Base-by-base conservation (phyloP, 2,888 invertebrate genomes). In the Trypoxylon attenuatum region DNA sequence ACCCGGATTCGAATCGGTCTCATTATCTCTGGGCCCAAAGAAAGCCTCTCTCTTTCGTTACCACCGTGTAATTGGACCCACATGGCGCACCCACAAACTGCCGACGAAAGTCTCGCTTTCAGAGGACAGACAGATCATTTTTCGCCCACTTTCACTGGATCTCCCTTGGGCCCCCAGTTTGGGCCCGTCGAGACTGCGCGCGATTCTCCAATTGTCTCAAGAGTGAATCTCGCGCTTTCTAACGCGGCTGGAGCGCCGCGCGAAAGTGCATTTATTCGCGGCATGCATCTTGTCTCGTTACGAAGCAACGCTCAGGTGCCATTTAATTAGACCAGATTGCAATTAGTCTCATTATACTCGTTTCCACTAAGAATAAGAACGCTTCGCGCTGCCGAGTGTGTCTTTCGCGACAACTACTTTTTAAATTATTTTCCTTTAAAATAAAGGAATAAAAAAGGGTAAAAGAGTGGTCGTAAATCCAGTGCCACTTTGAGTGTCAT, bases 211-310 rank as follows among this genome's bases (percentile, higher is more conserved):
- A 5, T 8, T 1, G 2, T 8, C 13, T n/a, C 13, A 27, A 27
- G 27, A n/a, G 33, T 33, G 49, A 67, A 46, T 19, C 22, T 47
- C 51, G 1, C 52, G 69, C 72, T 78, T 78, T 77, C 76, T 75
- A 63, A 54, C 69, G 66, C 65, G 46, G 52, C 62, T 69, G 65
- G 69, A 72, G 70, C 71, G 66, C 73, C 56, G 25, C 63, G 80
- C 74, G 80, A 81, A 81, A 81, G 80, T 74, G 73, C 68, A 73
- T 72, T 75, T 72, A 75, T 73, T 77, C 69, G 62, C 67, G 62
- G 54, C 51, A 49, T 59, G 62, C 61, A 47, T 15, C 41, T 22
- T 64, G n/a, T 39, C 13, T 25, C n/a, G 18, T 6, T 6, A 46
- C 56, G 51, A 49, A 41, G 25, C 27, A 41, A 22, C n/a, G n/a